Base-by-base conservation (phyloP, 2,797 vertebrate genomes). In the Peromyscus nudipes region DNA sequence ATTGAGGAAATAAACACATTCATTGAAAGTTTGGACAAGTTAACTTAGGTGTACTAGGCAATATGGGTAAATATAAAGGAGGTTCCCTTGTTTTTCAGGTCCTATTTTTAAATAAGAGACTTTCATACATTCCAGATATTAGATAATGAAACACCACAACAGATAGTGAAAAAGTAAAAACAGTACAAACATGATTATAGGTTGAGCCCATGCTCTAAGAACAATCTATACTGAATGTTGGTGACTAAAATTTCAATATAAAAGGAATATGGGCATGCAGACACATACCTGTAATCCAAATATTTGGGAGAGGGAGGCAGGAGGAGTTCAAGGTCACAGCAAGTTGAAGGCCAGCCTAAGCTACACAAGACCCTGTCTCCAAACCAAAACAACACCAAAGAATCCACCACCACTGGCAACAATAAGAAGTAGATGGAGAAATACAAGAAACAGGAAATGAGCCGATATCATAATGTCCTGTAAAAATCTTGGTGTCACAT, bases 1-100 rank as follows among this genome's bases (percentile, higher is more conserved):
- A 90, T 89, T 95, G 87, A 97, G 96, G 83, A 97, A 97, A 76
- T 89, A 92, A 92, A 65, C 55, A 88, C 69, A 60, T 73, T 97
- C 46, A 82, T 14, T 52, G 85, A 97, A 96, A 94, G 92, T 79
- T 64, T 92, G 89, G 95, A 69, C 77, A 57, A 92, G 86, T 87
- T 94, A 93, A 81, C 49, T 64, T 93, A 37, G 81, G 80, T 85
- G 81, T 85, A 93, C 92, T 96, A 96, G 82, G 6, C 69, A 94
- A 94, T 84, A 62, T 93, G 80, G 83, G 69, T 80, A 96, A 92
- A 97, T 86, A 94, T 64, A 97, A 96, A 90, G 25, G 37, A 95
- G 80, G 55, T 80, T 95, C 13, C 31, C 17, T 67, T 95, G 12
- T 93, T 94, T 86, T 75, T 23, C n/a, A 95, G 85, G 67, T 88